Conservation (phyloP, 2,797 vertebrate species). For the Anomalospiza imberbis region DNA sequence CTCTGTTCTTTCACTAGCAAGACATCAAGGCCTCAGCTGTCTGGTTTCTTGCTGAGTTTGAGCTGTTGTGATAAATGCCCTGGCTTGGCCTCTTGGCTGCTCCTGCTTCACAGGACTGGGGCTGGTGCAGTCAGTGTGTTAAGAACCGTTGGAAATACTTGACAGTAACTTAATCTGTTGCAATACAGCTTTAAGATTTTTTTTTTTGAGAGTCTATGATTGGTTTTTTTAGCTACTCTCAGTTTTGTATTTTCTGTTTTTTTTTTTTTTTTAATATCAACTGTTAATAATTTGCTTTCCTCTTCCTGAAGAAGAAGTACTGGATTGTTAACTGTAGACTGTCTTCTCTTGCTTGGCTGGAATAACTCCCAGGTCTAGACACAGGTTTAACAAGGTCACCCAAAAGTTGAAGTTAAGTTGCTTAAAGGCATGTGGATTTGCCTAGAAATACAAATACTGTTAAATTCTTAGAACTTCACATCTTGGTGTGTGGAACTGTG, state of each 20-base stretch:
- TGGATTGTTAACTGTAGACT: neutral
- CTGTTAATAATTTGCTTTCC: neutral
- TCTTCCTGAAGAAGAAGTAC: neutral
- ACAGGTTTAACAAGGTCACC: neutral
- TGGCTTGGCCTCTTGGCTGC: neutral
- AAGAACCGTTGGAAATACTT: neutral
- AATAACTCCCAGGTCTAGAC: neutral
- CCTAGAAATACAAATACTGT: neutral
- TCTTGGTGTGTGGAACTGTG: neutral
- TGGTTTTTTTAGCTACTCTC: neutral
- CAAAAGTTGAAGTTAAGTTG: neutral
- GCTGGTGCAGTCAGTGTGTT: neutral
- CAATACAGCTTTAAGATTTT: neutral
- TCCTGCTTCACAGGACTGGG: neutral
- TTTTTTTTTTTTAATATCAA: neutral
- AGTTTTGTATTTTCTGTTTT: rapidly evolving
- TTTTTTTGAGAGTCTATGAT: neutral
- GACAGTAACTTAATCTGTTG: neutral
- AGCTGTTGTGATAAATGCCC: neutral
- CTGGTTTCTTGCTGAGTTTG: neutral
- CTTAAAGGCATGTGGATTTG: neutral
- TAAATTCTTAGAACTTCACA: neutral
- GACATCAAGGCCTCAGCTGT: neutral
- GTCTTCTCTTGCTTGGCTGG: neutral
- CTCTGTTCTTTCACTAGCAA: neutral